Evolutionary conservation across 2,888 invertebrate species (phyloP), one percentile per base, ranked within the genome.

Genomic region (Coenonympha glycerion): DNA sequence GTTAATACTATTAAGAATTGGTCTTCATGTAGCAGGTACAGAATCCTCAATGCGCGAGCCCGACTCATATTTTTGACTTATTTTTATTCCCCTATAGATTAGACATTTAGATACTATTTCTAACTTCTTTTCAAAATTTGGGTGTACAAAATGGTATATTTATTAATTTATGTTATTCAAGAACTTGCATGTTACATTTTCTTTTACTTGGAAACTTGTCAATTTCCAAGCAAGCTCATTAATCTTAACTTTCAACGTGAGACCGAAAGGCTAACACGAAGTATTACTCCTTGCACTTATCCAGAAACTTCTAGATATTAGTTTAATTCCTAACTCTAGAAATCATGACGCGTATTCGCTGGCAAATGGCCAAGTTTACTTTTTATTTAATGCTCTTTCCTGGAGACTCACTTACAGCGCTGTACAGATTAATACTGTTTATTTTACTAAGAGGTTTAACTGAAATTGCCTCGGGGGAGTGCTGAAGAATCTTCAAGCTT

Each of bases 341-440:
- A 53, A 50, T 50, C 55, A 49, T 50, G 47, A 52, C 44, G 37
- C 40, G 42, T 62, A 62, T 62, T 56, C 60, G 55, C 57, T 79
- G 84, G 83, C 76, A 56, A 49, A 48, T 47, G 52, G 81, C 81
- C 82, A 81, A 73, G 62, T 68, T 60, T 70, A 55, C 77, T 79
- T 77, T 79, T 75, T 62, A 76, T 72, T 77, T 84, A 81, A 80
- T 81, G 69, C 79, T 82, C 79, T 81, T 80, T 79, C 77, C 73
- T 79, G 80, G 76, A 83, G 79, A 75, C 62, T 63, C 70, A 78
- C 68, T 79, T 77, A 72, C 69, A 70, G 70, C 66, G 67, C 65
- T 65, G 58, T 65, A 55, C 55, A 72, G 73, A 83, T 81, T 79
- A 79, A 75, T 79, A 71, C 62, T 69, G 70, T 80, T 79, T 79